phyloP scores from a whole-genome alignment of 1,140 invertebrate species.

The Epicauta chinensis region DNA sequence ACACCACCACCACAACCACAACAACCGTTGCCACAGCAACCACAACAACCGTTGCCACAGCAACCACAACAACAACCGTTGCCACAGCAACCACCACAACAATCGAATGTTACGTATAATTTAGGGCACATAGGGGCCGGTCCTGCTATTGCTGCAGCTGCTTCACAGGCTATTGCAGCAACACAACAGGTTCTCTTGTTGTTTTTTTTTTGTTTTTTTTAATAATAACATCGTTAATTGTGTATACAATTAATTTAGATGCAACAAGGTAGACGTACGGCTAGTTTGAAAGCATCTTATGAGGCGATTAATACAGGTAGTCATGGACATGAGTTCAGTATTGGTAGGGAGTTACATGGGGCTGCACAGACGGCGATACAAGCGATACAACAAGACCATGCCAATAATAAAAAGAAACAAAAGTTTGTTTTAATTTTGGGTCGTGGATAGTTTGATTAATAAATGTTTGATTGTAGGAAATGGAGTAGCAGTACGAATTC shows the following conservation, averaged over 20 bases:
- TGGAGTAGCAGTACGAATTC: slow-evolving; percentile 23
- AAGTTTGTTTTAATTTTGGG: slow-evolving; percentile 44
- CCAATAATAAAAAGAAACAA: slow-evolving; percentile 59
- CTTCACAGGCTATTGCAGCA: slow-evolving; percentile 92
- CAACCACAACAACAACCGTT: no score
- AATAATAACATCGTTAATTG: not conserved
- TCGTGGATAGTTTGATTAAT: slow-evolving; percentile 4
- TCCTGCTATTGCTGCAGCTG: slow-evolving; percentile 88
- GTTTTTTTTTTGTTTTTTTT: not conserved
- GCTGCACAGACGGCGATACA: slow-evolving; percentile 74
- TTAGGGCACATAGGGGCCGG: slow-evolving; percentile 63
- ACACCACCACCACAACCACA: no score
- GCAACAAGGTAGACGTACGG: slow-evolving; percentile 88
- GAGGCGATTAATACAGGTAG: slow-evolving; percentile 71
- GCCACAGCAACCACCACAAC: no score
- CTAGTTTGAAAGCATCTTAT: slow-evolving; percentile 91
- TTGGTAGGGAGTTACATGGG: slow-evolving; percentile 63
- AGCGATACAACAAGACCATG: slow-evolving; percentile 54
- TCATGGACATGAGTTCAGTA: slow-evolving; percentile 50
- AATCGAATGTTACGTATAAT: slow-evolving; percentile 44
- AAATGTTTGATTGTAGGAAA: slow-evolving; percentile 19
- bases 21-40: no score
- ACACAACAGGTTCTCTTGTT: slow-evolving; percentile 71
- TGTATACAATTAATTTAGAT: no score
- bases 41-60: no score